Percentiles rank a stretch among this genome's conserved stretches.
phyloP scores from a whole-genome alignment of 2,797 vertebrate genomes.

The Cuculus canorus region DNA sequence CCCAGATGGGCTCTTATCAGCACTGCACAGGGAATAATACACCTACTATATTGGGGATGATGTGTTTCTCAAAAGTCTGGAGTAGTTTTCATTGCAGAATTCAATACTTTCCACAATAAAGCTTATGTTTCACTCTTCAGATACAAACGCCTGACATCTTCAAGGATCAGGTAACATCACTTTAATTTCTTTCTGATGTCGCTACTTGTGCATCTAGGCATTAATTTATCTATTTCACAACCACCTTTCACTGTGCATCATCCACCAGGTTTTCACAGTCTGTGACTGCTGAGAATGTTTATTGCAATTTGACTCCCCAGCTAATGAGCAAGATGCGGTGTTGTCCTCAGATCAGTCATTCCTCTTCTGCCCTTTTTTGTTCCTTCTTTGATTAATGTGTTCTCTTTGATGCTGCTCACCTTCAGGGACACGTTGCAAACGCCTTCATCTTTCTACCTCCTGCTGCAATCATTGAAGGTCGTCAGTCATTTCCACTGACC shows the following conservation, averaged over 20 bases:
- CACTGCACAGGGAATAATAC: background rate
- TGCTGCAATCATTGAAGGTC: background rate
- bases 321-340: background rate
- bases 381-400: background rate
- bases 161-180: background rate
- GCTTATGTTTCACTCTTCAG: background rate
- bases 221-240: background rate
- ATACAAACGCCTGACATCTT: background rate
- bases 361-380: background rate
- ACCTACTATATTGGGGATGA: rapidly evolving
- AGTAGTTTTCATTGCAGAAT: background rate
- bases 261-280: background rate
- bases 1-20: background rate
- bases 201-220: background rate
- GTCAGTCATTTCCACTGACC: background rate
- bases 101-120: background rate
- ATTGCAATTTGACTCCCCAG: background rate
- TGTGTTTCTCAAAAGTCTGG: background rate
- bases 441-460: background rate
- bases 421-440: background rate
- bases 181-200: background rate
- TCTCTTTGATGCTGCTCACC: background rate
- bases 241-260: background rate
- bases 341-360: background rate
- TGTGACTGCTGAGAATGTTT: background rate